phyloP scores from a whole-genome alignment of 2,888 invertebrate species.

The Harpagoxenus sublaevis region DNA sequence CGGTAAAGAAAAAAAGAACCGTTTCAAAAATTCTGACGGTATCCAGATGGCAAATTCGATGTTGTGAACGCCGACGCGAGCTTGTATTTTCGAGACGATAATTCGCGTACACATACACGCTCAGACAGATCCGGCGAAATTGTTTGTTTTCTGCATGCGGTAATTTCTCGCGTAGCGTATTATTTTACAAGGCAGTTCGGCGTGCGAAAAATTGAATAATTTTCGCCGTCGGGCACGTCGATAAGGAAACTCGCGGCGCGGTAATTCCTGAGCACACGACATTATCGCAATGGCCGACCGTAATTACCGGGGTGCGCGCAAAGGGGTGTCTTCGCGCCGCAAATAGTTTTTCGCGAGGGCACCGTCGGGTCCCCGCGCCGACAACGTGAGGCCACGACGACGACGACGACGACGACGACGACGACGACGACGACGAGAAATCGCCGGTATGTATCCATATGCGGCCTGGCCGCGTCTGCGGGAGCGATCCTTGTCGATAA shows the following conservation, averaged over 20 bases:
- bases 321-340: constrained; percentile 40
- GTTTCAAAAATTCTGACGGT: not conserved
- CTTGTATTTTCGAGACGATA: constrained; percentile 9
- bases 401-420: not conserved
- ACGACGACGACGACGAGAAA: constrained; percentile 18
- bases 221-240: constrained; percentile 19
- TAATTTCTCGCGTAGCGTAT: constrained; percentile 37
- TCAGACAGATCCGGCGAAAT: not conserved
- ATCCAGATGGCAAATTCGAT: constrained; percentile 19
- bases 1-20: not conserved
- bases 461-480: constrained; percentile 23
- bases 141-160: constrained; percentile 46
- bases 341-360: constrained; percentile 55
- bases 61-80: not conserved
- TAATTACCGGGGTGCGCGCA: constrained; percentile 25
- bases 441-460: constrained; percentile 8
- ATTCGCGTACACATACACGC: not conserved
- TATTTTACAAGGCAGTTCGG: constrained; percentile 39
- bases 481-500: constrained; percentile 77
- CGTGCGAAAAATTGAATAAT: constrained; percentile 50
- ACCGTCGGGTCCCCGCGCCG: not conserved
- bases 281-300: constrained; percentile 43
- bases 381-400: not conserved
- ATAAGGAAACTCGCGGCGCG: constrained; percentile 18
- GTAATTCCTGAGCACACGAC: constrained; percentile 40